phyloP scores from a whole-genome alignment of 1,140 invertebrate species.

The Aphelinus atriplicis region DNA sequence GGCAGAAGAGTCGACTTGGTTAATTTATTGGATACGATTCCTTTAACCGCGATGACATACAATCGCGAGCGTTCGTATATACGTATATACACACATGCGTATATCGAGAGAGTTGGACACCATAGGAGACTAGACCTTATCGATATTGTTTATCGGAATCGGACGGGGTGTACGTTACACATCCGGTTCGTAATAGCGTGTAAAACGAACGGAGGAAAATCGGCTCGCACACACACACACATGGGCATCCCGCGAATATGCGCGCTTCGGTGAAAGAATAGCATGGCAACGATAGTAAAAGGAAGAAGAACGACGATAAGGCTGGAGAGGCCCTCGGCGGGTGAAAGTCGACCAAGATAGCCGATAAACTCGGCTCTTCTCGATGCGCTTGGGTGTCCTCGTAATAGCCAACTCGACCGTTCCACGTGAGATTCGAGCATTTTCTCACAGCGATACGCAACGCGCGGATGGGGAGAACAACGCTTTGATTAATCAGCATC shows the following conservation, averaged over 20 bases:
- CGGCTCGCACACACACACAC: neutral
- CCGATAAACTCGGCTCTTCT: neutral
- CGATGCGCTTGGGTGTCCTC: too few species aligned
- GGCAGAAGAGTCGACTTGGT: too few species aligned
- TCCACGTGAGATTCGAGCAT: too few species aligned
- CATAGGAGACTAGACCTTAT: conserved; percentile 6
- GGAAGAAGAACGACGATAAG: conserved; percentile 20
- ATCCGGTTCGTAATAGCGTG: conserved; percentile 28
- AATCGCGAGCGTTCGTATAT: neutral
- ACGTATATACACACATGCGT: too few species aligned
- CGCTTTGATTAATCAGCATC: too few species aligned
- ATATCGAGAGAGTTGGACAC: neutral
- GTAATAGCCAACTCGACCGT: too few species aligned
- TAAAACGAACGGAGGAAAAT: conserved; percentile 30
- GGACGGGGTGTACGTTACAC: conserved; percentile 35
- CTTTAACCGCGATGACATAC: neutral
- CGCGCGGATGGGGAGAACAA: too few species aligned
- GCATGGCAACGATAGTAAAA: conserved; percentile 8
- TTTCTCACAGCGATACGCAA: too few species aligned
- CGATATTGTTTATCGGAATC: conserved; percentile 33
- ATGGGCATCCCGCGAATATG: neutral
- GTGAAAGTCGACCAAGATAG: conserved; percentile 21
- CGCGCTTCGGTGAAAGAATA: conserved; percentile 5
- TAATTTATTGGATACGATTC: too few species aligned
- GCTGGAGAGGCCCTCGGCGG: neutral